phyloP scores from a whole-genome alignment of 2,888 invertebrate species.

The Xestoiulus laeticollis region DNA sequence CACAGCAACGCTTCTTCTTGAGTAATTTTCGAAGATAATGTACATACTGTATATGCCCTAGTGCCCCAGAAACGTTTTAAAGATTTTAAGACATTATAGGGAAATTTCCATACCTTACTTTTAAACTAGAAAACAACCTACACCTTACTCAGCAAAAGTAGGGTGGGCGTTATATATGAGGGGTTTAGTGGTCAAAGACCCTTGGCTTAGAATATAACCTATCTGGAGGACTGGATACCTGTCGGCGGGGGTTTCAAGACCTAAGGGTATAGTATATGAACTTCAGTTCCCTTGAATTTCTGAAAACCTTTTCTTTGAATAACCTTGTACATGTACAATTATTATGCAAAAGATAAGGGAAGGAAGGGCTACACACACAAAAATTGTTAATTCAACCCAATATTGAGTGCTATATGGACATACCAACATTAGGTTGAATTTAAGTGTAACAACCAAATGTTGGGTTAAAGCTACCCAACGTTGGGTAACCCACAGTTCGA shows the following conservation, averaged over 20 bases:
- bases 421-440: too few species aligned
- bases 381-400: too few species aligned
- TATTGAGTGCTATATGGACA: too few species aligned
- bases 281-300: background rate
- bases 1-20: background rate
- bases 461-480: too few species aligned
- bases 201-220: background rate
- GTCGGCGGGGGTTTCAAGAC: background rate
- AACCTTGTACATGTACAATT: too few species aligned
- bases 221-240: background rate
- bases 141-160: background rate
- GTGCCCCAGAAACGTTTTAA: background rate
- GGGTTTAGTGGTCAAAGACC: conserved; percentile 29
- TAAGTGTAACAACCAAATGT: too few species aligned
- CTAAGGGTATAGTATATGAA: background rate
- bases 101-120: background rate
- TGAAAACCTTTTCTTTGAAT: background rate
- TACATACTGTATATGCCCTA: too few species aligned
- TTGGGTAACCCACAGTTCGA: too few species aligned
- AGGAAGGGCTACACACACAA: too few species aligned
- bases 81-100: background rate
- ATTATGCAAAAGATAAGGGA: background rate
- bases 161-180: background rate
- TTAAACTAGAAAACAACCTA: background rate
- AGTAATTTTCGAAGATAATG: background rate